phyloP scores from a whole-genome alignment of 2,797 vertebrate species.

The Taenioides sp. region DNA sequence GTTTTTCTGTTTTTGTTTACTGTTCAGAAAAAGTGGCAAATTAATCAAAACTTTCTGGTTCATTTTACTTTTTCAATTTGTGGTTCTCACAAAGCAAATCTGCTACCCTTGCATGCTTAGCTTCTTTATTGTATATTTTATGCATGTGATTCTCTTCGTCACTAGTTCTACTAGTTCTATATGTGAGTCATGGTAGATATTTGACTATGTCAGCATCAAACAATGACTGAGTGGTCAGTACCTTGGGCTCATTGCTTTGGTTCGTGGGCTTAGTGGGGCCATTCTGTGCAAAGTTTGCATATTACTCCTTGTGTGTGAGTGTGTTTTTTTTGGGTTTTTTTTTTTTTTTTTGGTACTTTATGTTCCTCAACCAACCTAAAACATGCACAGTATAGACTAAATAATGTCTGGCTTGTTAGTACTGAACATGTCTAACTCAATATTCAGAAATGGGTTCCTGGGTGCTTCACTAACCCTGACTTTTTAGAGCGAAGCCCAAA shows the following conservation, averaged over 20 bases:
- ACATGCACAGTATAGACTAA: background rate
- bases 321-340: background rate
- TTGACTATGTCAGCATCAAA: too few relatives aligned
- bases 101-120: background rate
- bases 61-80: background rate
- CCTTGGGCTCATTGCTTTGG: background rate
- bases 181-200: too few relatives aligned
- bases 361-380: background rate
- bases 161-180: background rate
- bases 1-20: constrained; percentile 9
- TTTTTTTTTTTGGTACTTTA: background rate
- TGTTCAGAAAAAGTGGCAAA: background rate
- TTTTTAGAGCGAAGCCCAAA: too few relatives aligned
- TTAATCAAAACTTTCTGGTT: background rate
- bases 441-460: background rate
- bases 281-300: background rate
- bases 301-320: background rate
- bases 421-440: background rate
- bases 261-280: background rate
- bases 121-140: background rate
- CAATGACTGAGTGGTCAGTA: too few relatives aligned
- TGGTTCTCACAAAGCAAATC: background rate
- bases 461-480: too few relatives aligned
- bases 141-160: background rate
- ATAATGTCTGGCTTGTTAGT: background rate